Evolutionary conservation across 2,797 vertebrate species (phyloP).

Genomic region (Cirrhinus mrigala): DNA sequence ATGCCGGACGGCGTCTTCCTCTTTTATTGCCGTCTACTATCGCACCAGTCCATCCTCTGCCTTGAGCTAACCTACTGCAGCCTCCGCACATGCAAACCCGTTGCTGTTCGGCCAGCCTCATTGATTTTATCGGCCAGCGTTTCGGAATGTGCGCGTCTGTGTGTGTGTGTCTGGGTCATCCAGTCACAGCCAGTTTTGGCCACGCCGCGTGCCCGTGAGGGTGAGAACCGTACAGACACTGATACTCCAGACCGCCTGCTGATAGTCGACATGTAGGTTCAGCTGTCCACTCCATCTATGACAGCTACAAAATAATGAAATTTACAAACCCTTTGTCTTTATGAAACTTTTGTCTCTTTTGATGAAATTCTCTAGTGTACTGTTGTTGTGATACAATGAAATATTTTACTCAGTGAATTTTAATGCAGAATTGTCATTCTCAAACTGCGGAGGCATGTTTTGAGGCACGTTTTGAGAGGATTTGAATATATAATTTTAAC

Average conservation of each 20-base stretch:
- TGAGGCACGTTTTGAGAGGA: no score
- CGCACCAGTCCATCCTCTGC: constrained; percentile 26
- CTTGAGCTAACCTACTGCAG: constrained; percentile 55
- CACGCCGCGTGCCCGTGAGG: constrained; percentile 63
- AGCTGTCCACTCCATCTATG: neutral
- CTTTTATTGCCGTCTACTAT: constrained; percentile 17
- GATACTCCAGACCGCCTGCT: constrained; percentile 38
- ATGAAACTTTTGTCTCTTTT: neutral
- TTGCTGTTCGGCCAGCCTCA: constrained; percentile 66
- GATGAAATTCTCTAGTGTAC: neutral
- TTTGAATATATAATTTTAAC: no score
- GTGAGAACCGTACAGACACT: constrained; percentile 58
- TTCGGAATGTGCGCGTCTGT: constrained; percentile 24
- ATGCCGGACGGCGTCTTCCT: neutral
- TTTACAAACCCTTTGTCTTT: neutral
- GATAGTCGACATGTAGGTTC: constrained; percentile 3
- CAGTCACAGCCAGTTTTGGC: constrained; percentile 70
- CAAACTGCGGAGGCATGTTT: no score
- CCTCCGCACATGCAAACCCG: constrained; percentile 47
- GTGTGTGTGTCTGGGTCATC: constrained; percentile 48
- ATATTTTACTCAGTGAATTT: neutral
- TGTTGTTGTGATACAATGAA: neutral
- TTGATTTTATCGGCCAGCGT: constrained; percentile 75
- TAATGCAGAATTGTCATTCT: neutral
- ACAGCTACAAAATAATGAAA: neutral